A percentile compares a stretch with the other conserved stretches of the same genome.
These are phyloP conservation scores for Trypoxylon attenuatum DNA, from an alignment of 2,888 invertebrate genomes.

Conservation along the genomic window DNA sequence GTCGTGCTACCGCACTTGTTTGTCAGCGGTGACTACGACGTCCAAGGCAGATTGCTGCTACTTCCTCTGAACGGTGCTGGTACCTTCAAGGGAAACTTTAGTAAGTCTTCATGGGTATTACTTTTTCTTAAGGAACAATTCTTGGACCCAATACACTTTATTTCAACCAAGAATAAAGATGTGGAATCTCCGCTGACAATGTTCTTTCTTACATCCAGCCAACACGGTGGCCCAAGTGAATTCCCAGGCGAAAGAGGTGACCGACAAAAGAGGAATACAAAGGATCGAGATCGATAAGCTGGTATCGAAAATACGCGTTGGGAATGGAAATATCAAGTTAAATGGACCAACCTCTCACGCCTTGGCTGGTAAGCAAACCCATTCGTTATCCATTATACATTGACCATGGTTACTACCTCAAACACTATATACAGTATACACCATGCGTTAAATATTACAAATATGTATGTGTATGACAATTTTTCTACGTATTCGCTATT, in stretches of 20 bases:
- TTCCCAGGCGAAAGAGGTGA: slow-evolving; percentile 77
- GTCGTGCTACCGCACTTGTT: slow-evolving; percentile 75
- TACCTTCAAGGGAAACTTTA: slow-evolving; percentile 77
- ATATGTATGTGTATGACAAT: too few relatives aligned
- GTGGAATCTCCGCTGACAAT: too few relatives aligned
- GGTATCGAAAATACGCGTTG: slow-evolving; percentile 79
- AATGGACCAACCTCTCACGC: slow-evolving; percentile 69
- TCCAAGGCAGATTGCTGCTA: slow-evolving; percentile 76
- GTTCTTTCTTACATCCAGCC: slow-evolving; percentile 71
- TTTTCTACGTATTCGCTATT: too few relatives aligned
- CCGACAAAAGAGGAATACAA: slow-evolving; percentile 78
- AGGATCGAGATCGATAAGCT: slow-evolving; percentile 80
- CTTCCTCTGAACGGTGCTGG: slow-evolving; percentile 76
- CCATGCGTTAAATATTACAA: too few relatives aligned
- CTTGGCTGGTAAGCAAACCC: slow-evolving; percentile 66
- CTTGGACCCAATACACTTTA: too few relatives aligned
- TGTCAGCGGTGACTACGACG: slow-evolving; percentile 76
- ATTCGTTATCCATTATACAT: too few relatives aligned
- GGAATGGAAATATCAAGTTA: slow-evolving; percentile 78
- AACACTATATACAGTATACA: too few relatives aligned
- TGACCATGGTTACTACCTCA: too few relatives aligned
- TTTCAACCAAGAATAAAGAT: too few relatives aligned
- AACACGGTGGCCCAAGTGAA: slow-evolving; percentile 79
- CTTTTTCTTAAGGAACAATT: too few relatives aligned
- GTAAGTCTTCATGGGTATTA: too few relatives aligned